Conservation (phyloP, 2,113 vertebrate species). For the Tenrec ecaudatus region DNA sequence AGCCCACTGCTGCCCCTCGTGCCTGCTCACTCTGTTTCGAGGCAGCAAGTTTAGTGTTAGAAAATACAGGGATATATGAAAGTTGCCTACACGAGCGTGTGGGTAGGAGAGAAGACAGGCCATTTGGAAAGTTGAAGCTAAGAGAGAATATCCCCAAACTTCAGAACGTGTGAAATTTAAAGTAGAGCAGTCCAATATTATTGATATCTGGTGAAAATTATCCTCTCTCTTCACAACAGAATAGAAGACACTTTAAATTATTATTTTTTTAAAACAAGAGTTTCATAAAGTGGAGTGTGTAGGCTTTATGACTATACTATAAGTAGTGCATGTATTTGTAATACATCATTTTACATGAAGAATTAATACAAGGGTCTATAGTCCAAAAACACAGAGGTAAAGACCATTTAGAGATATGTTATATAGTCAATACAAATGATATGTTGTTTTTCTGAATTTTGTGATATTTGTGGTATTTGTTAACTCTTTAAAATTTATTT, state of each 20-base stretch:
- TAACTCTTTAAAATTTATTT: neutral
- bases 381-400: neutral
- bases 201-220: neutral
- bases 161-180: neutral
- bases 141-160: neutral
- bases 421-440: neutral
- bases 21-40: neutral
- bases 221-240: neutral
- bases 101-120: neutral
- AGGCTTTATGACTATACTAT: neutral
- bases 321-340: neutral
- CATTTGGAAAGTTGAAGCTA: neutral
- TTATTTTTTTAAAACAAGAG: neutral
- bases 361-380: neutral
- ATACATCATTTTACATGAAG: neutral
- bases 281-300: slow-evolving; percentile 3
- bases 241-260: neutral
- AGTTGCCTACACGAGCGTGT: neutral
- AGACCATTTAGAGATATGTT: neutral
- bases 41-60: neutral
- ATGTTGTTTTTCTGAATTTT: neutral
- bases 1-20: neutral
- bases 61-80: neutral
- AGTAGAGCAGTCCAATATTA: neutral
- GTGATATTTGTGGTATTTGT: neutral